These are phyloP conservation scores for Pristis pectinata DNA, from an alignment of 2,797 vertebrate species.

Conservation along the genomic window DNA sequence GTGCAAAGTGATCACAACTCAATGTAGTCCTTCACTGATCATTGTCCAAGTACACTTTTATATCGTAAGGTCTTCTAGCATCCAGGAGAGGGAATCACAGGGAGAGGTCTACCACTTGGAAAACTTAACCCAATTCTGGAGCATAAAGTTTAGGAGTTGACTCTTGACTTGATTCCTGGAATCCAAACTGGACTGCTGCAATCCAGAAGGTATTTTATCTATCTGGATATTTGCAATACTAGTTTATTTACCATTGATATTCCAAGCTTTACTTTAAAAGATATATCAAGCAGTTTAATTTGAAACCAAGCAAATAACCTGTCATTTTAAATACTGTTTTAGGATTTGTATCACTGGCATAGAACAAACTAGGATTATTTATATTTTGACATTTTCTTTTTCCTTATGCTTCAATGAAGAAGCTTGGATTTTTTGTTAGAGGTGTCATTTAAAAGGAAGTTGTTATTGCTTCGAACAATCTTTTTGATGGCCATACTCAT, in stretches of 20 bases:
- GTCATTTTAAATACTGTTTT: background rate
- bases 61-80: background rate
- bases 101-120: too few relatives aligned
- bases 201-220: background rate
- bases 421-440: background rate
- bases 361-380: background rate
- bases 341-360: background rate
- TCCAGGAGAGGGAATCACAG: background rate
- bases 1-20: background rate
- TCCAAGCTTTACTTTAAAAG: background rate
- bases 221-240: background rate
- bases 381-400: background rate
- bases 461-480: background rate
- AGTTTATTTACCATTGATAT: too few relatives aligned
- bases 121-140: background rate
- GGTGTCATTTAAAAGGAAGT: background rate
- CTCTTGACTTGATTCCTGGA: background rate
- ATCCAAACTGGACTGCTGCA: background rate
- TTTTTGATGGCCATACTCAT: background rate
- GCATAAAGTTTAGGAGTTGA: background rate
- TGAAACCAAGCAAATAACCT: background rate
- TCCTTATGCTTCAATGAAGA: background rate
- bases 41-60: background rate
- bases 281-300: background rate
- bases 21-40: background rate